These are phyloP conservation scores for Lithophane socia DNA, from an alignment of 2,888 invertebrate genomes.

Conservation along the genomic window DNA sequence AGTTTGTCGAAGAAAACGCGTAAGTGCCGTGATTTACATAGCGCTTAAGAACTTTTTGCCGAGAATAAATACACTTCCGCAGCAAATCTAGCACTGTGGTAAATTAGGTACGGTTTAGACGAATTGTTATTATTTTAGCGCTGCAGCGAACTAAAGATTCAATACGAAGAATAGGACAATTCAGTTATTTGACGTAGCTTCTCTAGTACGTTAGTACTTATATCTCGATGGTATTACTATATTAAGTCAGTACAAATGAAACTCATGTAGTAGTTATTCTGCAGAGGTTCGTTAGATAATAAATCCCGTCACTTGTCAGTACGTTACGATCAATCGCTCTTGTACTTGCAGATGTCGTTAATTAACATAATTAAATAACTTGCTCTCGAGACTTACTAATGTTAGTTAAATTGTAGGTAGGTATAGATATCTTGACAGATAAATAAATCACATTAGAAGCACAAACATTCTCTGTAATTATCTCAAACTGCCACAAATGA, in stretches of 20 bases:
- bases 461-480: slow-evolving; percentile 23
- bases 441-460: not conserved
- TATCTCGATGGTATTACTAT: not conserved
- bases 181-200: too few relatives aligned
- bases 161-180: too few relatives aligned
- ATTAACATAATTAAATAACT: slow-evolving; percentile 1
- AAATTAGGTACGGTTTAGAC: too few relatives aligned
- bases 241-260: not conserved
- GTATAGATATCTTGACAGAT: not conserved
- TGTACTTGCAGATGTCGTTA: slow-evolving; percentile 5
- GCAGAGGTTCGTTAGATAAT: not conserved
- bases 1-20: too few relatives aligned
- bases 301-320: not conserved
- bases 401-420: not conserved
- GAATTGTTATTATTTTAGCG: too few relatives aligned
- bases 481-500: slow-evolving; percentile 7
- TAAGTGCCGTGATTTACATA: too few relatives aligned
- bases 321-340: slow-evolving; percentile 5
- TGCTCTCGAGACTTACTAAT: slow-evolving; percentile 1
- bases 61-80: too few relatives aligned
- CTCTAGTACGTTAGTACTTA: too few relatives aligned
- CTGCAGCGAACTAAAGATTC: too few relatives aligned
- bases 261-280: not conserved
- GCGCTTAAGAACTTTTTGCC: too few relatives aligned
- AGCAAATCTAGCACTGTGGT: too few relatives aligned